Percentiles rank a stretch among this genome's conserved stretches.
These are phyloP conservation scores for Hypolimnas misippus DNA, from an alignment of 2,888 invertebrate species.

Conservation along the genomic window DNA sequence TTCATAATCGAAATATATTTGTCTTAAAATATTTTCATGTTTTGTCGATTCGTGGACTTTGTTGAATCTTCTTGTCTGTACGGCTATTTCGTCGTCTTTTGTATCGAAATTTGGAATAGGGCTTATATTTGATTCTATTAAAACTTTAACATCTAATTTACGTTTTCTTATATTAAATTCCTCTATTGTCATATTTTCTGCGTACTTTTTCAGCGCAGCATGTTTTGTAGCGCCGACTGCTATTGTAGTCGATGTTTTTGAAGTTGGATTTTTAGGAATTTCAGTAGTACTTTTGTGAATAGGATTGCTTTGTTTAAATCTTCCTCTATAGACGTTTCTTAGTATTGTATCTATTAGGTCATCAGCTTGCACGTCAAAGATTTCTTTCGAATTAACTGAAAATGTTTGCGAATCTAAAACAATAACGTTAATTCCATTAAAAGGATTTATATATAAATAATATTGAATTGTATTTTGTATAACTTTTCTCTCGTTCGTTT, in stretches of 20 bases:
- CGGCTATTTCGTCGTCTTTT: conserved; percentile 43
- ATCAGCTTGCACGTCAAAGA: conserved; percentile 36
- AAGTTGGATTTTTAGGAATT: conserved; percentile 2
- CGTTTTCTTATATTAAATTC: conserved; percentile 37
- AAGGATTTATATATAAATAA: not conserved
- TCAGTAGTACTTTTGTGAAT: conserved; percentile 18
- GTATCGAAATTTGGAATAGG: conserved; percentile 45
- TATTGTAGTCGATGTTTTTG: not conserved
- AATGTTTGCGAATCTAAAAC: not conserved
- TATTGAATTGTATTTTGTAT: not conserved
- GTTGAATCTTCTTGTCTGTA: conserved; percentile 48
- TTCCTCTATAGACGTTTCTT: conserved; percentile 28
- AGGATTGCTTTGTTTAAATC: conserved; percentile 24
- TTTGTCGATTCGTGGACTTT: conserved; percentile 18
- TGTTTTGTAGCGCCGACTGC: not conserved
- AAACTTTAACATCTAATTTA: conserved; percentile 34
- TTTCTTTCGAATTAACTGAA: conserved; percentile 11
- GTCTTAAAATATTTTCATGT: conserved; percentile 22
- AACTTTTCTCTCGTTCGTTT: not conserved
- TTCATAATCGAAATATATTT: conserved; percentile 24
- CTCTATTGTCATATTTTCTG: conserved; percentile 34
- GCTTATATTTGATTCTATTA: conserved; percentile 36
- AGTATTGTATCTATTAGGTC: conserved; percentile 35
- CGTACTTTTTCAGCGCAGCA: conserved; percentile 9
- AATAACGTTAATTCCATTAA: not conserved